Evolutionary conservation across 2,113 vertebrate species (phyloP).

Genomic region (Psammodynastes pulverulentus): DNA sequence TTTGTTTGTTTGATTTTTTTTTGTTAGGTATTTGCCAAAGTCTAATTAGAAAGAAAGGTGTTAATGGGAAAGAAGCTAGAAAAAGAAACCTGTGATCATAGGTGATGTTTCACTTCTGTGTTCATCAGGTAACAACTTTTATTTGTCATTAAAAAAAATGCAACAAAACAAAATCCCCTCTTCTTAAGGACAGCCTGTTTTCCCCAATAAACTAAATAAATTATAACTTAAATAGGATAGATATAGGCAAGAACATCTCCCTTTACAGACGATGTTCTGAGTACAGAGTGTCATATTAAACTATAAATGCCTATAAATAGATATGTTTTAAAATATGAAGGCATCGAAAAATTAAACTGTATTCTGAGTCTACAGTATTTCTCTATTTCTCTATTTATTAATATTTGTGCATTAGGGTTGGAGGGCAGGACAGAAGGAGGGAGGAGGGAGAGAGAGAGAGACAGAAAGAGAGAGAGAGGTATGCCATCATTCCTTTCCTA

Average conservation of each 20-base stretch:
- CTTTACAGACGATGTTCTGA: conserved; percentile 1
- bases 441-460: too few species aligned
- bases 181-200: not conserved
- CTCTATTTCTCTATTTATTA: not conserved
- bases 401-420: not conserved
- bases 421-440: too few species aligned
- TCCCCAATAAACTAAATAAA: conserved; percentile 11
- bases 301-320: not conserved
- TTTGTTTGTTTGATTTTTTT: conserved; percentile 14
- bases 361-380: not conserved
- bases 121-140: not conserved
- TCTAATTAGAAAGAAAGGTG: conserved; percentile 24
- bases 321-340: not conserved
- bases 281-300: conserved; percentile 5
- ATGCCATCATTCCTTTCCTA: not conserved
- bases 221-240: conserved; percentile 6
- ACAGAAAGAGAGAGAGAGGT: not conserved
- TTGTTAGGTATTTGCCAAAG: conserved; percentile 28
- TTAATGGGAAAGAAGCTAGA: conserved; percentile 28
- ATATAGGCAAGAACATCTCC: not conserved
- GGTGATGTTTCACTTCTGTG: conserved; percentile 4
- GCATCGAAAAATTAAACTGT: not conserved
- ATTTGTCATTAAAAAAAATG: not conserved
- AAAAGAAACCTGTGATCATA: conserved; percentile 28
- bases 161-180: not conserved